Base-by-base conservation (phyloP, 30 jellyfish, hydroid and myxozoan genomes). In the Chrysaora quinquecirrha region DNA sequence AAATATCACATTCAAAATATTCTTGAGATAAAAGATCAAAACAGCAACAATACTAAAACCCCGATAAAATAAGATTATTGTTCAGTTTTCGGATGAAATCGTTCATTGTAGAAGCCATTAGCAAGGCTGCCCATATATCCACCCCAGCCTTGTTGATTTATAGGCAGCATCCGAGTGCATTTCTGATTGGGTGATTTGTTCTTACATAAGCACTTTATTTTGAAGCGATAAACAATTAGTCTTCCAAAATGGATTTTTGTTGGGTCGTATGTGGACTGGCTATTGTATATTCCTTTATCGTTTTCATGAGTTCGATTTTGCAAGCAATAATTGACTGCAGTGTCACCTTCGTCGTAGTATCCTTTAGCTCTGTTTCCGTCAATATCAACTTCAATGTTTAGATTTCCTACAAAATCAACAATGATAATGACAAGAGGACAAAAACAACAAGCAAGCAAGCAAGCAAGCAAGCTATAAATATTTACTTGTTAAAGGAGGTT, bases 61-160 rank as follows among this genome's bases (percentile, higher is more conserved):
- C n/a, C n/a, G n/a, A n/a, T n/a, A n/a, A n/a, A n/a, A n/a, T n/a
- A n/a, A n/a, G n/a, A n/a, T 38, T 14, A 38, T 38, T 38, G 14
- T 14, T 3, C 54, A 38, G 54, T 14, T 38, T 38, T 38, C 11
- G 54, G 54, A 14, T 38, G 54, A 38, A 38, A 38, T 82, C 84
- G 73, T 14, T 70, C 82, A 65, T 88, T 88, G 52, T 64, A 88
- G 27, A 80, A 83, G 28, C 99, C 99, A 76, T 95, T 95, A 21
- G 89, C 92, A 66, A 88, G 58, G 31, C 89, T 66, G 30, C 99
- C 99, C 99, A 95, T 95, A 43, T 95, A 95, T 10, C 97, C 99
- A 30, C 88, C 84, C 99, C 99, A 95, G 14, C 97, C 99, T 63
- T 95, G 99, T 30, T 80, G 86, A 0, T 73, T 34, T 80, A 89